Evolutionary conservation across 2,797 vertebrate genomes (phyloP).

Genomic region (Eurystomus glaucurus): DNA sequence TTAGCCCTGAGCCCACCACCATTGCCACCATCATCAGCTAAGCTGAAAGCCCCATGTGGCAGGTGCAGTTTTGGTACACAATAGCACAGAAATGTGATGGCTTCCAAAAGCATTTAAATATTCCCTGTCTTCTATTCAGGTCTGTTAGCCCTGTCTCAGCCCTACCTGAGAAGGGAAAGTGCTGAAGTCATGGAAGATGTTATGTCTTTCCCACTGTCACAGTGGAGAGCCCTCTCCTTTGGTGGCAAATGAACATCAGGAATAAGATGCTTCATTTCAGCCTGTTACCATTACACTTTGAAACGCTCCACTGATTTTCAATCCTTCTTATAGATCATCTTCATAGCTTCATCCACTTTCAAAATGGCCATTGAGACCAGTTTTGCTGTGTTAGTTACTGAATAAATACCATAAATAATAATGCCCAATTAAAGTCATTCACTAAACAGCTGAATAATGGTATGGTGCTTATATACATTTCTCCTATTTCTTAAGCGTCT

Average conservation of each 20-base stretch:
- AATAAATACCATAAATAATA: not conserved
- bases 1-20: not conserved
- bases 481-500: not conserved
- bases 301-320: not conserved
- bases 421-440: not conserved
- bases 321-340: not conserved
- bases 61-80: not conserved
- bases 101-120: not conserved
- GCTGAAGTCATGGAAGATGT: not conserved
- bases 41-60: accelerated
- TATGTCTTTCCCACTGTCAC: not conserved
- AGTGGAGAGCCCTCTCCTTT: not conserved
- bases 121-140: not conserved
- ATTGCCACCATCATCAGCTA: not conserved
- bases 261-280: not conserved
- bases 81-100: not conserved
- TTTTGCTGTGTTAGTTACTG: not conserved
- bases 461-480: not conserved
- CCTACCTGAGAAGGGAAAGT: not conserved
- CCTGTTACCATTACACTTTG: not conserved
- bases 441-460: not conserved
- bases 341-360: not conserved
- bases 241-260: not conserved
- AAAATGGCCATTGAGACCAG: not conserved
- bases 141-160: not conserved